Evolutionary conservation across 1,140 invertebrate species (phyloP), one percentile per base, ranked within the genome.

Genomic region (Cydia pomonella): DNA sequence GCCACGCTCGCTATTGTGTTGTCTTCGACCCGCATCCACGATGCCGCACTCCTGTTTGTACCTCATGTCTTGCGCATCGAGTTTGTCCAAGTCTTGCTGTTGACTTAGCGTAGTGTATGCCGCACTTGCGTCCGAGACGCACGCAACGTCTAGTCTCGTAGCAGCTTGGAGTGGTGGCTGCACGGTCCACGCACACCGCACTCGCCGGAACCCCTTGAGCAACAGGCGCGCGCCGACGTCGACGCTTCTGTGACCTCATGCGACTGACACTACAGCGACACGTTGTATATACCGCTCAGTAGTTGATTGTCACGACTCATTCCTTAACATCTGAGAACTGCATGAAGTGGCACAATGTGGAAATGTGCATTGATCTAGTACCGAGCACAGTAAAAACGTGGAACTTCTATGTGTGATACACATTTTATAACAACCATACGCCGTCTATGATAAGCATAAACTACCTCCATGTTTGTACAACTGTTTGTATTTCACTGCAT

Each of bases 21-120:
- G 72, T 50, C 75, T 73, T 53, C 73, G 79, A 76, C 75, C 63
- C 76, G 76, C 82, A 79, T 75, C 82, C 76, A 75, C 80, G 76
- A 74, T 73, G 73, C 53, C 79, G 82, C 83, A 78, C 77, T 77
- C 78, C 87, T 84, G 88, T 92, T 92, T 87, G 88, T 92, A 86
- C 84, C 82, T 84, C 84, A 89, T 92, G 84, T 89, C 79, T 88
- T 87, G 85, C 84, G 86, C 86, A 86, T 90, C 87, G 86, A 90
- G 84, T 91, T 86, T 88, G 85, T 91, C 83, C 86, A 84, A 91
- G 80, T 89, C 84, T 92, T 89, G 88, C 86, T 91, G 86, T 91
- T 90, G 81, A 88, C 66, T 87, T 92, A 89, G 90, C 78, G 89
- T 93, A 93, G 91, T 92, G 88, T 90, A 83, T 91, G 91, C 85